Conservation (phyloP, 2,113 vertebrate species). For the Ivindomyrus marchei region DNA sequence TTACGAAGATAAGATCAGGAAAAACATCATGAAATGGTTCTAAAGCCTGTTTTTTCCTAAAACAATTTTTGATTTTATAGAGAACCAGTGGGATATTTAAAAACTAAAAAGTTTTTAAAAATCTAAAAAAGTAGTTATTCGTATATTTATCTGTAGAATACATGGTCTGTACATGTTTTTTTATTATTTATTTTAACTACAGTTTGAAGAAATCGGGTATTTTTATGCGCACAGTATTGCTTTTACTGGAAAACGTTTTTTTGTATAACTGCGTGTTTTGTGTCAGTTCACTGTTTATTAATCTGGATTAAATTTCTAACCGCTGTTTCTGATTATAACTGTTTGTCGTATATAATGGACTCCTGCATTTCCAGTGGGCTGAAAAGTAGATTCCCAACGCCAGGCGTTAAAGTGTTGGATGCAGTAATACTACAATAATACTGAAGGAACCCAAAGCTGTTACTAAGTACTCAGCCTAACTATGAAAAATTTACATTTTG, state of each 20-base stretch:
- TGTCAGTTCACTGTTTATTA: background rate
- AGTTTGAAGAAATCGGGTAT: background rate
- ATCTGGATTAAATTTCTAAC: background rate
- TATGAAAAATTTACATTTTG: background rate
- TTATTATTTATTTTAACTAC: background rate
- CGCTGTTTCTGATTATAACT: background rate
- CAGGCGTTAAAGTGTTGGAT: background rate
- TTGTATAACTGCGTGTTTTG: background rate
- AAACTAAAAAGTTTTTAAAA: background rate
- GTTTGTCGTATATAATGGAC: background rate
- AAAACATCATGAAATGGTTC: background rate
- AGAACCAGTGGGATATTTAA: background rate
- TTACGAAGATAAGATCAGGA: background rate
- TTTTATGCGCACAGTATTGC: background rate
- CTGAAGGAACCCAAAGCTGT: background rate
- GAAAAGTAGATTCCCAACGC: background rate
- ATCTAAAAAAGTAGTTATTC: background rate
- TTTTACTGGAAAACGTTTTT: background rate
- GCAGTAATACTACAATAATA: background rate
- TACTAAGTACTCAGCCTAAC: background rate
- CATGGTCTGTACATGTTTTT: no score
- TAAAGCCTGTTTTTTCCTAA: background rate
- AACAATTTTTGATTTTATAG: background rate
- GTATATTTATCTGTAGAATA: background rate
- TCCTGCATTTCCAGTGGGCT: background rate